These are phyloP conservation scores for Punctoribates punctum DNA, from an alignment of 2,888 invertebrate species.

Conservation along the genomic window DNA sequence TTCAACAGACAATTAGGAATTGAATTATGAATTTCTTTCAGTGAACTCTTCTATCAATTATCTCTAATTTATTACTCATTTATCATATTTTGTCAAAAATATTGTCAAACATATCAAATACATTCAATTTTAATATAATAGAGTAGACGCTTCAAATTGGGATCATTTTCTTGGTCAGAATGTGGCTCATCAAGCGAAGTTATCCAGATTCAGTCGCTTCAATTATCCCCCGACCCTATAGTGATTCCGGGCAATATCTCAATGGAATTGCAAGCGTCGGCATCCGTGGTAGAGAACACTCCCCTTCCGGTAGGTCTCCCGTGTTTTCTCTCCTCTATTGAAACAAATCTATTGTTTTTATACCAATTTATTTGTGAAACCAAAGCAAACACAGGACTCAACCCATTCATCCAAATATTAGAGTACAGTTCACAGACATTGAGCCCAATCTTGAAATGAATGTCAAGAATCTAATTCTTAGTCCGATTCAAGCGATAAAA, in stretches of 20 bases:
- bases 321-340: neutral
- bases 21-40: constrained; percentile 7
- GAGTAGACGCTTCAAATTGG: neutral
- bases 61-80: constrained; percentile 17
- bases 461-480: too few species aligned
- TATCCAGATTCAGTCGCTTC: constrained; percentile 4
- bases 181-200: neutral
- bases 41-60: neutral
- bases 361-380: neutral
- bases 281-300: neutral
- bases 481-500: too few species aligned
- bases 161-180: constrained; percentile 14
- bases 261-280: neutral
- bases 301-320: constrained; percentile 8
- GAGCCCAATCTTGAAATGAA: too few species aligned
- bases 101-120: neutral
- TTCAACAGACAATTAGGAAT: neutral
- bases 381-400: too few species aligned
- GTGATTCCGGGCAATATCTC: neutral
- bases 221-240: constrained; percentile 5
- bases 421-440: too few species aligned
- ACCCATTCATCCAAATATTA: too few species aligned
- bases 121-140: neutral
- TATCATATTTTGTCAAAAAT: neutral
- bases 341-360: neutral